A percentile compares a stretch with the other conserved stretches of the same genome.
Conservation (phyloP, 2,888 invertebrate species). For the Apotomis turbidana region DNA sequence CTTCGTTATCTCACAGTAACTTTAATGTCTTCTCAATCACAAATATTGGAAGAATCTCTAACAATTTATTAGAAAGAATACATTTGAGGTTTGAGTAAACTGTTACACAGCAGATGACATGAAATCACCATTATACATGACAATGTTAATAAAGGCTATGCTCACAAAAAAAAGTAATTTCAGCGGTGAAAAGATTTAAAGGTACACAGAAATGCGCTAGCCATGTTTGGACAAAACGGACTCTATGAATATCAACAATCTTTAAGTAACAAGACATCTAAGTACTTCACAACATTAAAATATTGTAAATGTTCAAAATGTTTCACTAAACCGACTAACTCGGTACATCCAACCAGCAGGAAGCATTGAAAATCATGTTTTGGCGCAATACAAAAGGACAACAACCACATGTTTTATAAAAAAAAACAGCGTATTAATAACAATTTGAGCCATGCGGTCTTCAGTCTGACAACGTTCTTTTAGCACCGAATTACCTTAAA, state of each 20-base stretch:
- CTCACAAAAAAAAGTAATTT: background rate
- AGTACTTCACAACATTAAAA: conserved; percentile 8
- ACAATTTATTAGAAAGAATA: conserved; percentile 15
- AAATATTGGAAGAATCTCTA: conserved; percentile 13
- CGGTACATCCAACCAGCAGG: background rate
- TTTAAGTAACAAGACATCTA: conserved; percentile 20
- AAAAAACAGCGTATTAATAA: conserved; percentile 53
- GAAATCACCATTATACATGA: background rate
- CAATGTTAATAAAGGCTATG: background rate
- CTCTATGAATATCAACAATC: background rate
- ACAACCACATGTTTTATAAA: conserved; percentile 42
- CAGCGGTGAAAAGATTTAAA: background rate
- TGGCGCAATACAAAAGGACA: conserved; percentile 15
- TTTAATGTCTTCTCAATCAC: conserved; percentile 20
- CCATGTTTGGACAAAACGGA: background rate
- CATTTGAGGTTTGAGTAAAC: conserved; percentile 1
- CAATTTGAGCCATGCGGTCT: conserved; percentile 68
- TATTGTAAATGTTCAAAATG: conserved; percentile 20
- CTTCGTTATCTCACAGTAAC: conserved; percentile 22
- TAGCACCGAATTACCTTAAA: conserved; percentile 77
- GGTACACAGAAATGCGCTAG: background rate
- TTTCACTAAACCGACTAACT: background rate
- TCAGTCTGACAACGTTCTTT: conserved; percentile 69
- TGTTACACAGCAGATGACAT: background rate
- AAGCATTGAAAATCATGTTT: background rate